Evolutionary conservation across 2,888 invertebrate genomes (phyloP).

Genomic region (Perdita meconis): DNA sequence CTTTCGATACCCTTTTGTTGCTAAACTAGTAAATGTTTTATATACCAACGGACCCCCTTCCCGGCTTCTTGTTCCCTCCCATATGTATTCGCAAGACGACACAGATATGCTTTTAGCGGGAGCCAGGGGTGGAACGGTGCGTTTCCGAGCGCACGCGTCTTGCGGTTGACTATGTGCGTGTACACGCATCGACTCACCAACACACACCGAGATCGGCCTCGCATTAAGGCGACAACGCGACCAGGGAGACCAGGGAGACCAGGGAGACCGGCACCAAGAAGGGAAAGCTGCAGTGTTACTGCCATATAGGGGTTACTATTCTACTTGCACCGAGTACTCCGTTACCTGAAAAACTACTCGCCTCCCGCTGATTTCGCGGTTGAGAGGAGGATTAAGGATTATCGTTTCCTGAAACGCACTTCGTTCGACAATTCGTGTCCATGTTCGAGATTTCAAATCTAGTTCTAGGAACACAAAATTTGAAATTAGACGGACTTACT

Average conservation of each 20-base stretch:
- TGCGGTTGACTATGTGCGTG: conserved; percentile 53
- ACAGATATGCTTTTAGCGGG: conserved; percentile 84
- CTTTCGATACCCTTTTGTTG: conserved; percentile 56
- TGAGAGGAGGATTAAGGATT: neutral
- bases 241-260: neutral
- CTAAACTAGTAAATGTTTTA: conserved; percentile 60
- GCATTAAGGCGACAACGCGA: conserved; percentile 63
- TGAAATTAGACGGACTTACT: too few relatives aligned
- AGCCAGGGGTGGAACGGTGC: conserved; percentile 76
- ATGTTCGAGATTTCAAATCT: too few relatives aligned
- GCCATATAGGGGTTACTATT: conserved; percentile 55
- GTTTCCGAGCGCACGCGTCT: conserved; percentile 78
- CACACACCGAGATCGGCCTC: conserved; percentile 41
- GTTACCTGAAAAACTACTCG: conserved; percentile 54
- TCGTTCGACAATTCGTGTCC: too few relatives aligned
- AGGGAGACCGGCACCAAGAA: conserved; percentile 45
- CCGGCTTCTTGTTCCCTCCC: conserved; percentile 61
- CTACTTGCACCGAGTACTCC: conserved; percentile 39
- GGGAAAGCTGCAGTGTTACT: conserved; percentile 39
- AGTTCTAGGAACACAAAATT: too few relatives aligned
- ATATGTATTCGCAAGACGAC: conserved; percentile 79
- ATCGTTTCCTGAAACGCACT: neutral
- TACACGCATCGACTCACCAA: conserved; percentile 51
- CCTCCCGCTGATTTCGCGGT: conserved; percentile 21
- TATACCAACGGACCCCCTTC: conserved; percentile 37